Evolutionary conservation across 2,797 vertebrate genomes (phyloP).

Genomic region (Vultur gryphus): DNA sequence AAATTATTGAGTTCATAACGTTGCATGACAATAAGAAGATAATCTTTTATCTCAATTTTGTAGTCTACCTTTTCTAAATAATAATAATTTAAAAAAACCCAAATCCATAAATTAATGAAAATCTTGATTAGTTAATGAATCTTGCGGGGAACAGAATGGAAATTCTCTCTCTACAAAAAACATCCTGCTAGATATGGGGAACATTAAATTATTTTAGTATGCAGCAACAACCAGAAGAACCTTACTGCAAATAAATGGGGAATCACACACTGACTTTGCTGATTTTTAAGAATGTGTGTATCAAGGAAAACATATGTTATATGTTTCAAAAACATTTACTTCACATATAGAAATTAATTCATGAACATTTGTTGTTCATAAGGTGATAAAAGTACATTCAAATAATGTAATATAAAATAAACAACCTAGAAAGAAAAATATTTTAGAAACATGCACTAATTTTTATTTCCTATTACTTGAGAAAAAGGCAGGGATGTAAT

Average conservation of each 20-base stretch:
- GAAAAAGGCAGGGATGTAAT: not conserved
- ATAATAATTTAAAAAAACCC: accelerated
- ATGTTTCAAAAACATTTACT: not conserved
- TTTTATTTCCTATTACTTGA: not conserved
- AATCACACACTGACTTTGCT: not conserved
- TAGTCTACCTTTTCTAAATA: not conserved
- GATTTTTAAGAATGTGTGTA: not conserved
- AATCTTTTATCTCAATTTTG: not conserved
- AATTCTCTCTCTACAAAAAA: not conserved
- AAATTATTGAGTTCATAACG: not conserved
- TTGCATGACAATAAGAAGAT: not conserved
- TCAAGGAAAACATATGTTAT: not conserved
- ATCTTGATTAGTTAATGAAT: not conserved
- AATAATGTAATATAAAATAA: not conserved
- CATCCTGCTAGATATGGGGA: not conserved
- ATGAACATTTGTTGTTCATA: not conserved
- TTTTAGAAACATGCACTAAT: not conserved
- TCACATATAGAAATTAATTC: not conserved
- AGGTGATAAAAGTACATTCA: not conserved
- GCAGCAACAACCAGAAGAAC: not conserved
- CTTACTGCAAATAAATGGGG: not conserved
- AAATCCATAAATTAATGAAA: not conserved
- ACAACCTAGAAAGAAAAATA: not conserved
- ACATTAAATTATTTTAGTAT: not conserved
- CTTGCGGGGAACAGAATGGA: not conserved